phyloP scores from a whole-genome alignment of 2,797 vertebrate genomes.

The Poecilia picta region DNA sequence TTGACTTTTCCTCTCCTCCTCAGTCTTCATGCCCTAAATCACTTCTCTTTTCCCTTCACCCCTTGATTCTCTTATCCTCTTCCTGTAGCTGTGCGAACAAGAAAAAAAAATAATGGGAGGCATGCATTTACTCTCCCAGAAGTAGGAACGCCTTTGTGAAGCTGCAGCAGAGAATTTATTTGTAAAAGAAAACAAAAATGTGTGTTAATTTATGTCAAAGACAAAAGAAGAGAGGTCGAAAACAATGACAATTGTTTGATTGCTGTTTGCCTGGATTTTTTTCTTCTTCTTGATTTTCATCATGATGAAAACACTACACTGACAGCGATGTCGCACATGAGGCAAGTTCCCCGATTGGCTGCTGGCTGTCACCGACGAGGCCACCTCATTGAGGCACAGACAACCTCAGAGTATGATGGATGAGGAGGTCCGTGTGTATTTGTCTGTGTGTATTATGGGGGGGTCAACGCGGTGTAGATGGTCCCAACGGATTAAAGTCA shows the following conservation, averaged over 20 bases:
- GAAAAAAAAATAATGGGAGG: not conserved
- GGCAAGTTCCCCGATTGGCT: slow-evolving; percentile 52
- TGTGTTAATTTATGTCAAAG: not conserved
- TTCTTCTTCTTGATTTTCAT: slow-evolving; percentile 27
- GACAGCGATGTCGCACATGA: slow-evolving; percentile 57
- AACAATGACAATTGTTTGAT: slow-evolving; percentile 27
- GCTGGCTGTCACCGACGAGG: slow-evolving; percentile 57
- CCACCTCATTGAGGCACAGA: slow-evolving; percentile 51
- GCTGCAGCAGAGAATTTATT: slow-evolving; percentile 3
- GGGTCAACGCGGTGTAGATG: slow-evolving; percentile 47
- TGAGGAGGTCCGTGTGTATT: slow-evolving; percentile 63
- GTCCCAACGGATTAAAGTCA: slow-evolving; percentile 72
- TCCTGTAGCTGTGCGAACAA: not conserved
- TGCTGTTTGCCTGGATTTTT: slow-evolving; percentile 14
- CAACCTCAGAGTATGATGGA: slow-evolving; percentile 73
- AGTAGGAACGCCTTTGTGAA: not conserved
- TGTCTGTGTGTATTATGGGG: slow-evolving; percentile 50
- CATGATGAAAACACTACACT: slow-evolving; percentile 27
- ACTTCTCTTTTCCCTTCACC: not conserved
- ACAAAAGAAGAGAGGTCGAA: slow-evolving; percentile 3
- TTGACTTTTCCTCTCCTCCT: slow-evolving; percentile 24
- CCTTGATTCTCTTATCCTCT: slow-evolving; percentile 8
- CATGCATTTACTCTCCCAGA: not conserved
- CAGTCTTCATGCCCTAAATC: slow-evolving; percentile 14
- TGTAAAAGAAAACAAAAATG: slow-evolving; percentile 9